Conservation (phyloP, 35 echinoderm and acorn worm species). For the Ptychodera flava region DNA sequence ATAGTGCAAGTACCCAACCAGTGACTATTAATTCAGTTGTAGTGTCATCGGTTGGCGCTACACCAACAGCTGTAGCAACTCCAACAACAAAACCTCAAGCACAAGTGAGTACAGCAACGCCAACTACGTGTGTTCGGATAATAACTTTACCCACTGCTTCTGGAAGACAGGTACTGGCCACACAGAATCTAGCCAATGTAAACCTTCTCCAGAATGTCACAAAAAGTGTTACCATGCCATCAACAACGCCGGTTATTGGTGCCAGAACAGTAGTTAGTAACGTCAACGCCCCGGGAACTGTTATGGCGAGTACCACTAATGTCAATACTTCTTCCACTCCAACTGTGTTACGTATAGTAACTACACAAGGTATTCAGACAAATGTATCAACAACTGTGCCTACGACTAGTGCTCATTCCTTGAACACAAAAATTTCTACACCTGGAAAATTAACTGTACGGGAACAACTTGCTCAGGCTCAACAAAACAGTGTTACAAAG, state of each 20-base stretch:
- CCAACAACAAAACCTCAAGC: neutral
- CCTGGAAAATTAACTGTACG: neutral
- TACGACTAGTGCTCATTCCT: neutral
- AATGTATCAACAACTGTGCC: neutral
- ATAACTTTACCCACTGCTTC: neutral
- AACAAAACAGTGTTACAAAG: neutral
- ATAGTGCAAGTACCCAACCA: neutral
- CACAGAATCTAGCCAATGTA: neutral
- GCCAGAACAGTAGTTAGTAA: neutral
- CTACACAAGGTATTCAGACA: neutral
- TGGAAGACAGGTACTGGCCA: neutral
- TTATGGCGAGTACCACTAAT: neutral
- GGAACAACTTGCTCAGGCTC: neutral
- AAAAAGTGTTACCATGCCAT: neutral
- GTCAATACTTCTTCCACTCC: neutral
- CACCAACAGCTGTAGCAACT: neutral
- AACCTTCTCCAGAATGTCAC: neutral
- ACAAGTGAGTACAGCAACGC: neutral
- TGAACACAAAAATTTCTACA: neutral
- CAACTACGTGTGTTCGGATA: neutral
- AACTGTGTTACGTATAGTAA: neutral
- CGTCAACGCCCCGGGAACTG: neutral
- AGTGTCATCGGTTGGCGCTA: neutral
- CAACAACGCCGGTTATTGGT: neutral
- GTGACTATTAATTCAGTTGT: neutral